Conservation (phyloP, 2,113 vertebrate species). For the Aythya baeri region DNA sequence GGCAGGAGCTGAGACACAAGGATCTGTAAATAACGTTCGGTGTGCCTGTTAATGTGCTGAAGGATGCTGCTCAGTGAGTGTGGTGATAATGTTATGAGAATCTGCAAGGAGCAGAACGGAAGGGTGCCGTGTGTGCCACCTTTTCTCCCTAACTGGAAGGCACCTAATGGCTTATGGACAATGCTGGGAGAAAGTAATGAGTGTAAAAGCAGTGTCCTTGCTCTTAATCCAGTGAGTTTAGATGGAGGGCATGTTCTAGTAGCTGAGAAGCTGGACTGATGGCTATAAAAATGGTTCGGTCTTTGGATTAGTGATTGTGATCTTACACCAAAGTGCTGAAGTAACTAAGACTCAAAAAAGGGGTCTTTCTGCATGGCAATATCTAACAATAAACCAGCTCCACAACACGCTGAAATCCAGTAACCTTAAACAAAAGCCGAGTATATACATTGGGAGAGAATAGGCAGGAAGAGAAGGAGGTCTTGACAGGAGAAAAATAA, state of each 20-base stretch:
- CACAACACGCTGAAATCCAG: neutral
- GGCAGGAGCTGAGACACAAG: neutral
- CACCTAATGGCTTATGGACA: neutral
- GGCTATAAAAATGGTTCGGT: neutral
- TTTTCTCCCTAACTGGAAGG: neutral
- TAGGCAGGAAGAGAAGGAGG: neutral
- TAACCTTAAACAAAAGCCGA: conserved; percentile 24
- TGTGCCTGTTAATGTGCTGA: neutral
- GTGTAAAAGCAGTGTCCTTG: neutral
- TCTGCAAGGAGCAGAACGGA: neutral
- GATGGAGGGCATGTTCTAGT: neutral
- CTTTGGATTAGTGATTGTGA: neutral
- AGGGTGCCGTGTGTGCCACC: neutral
- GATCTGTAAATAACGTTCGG: neutral
- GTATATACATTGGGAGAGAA: neutral
- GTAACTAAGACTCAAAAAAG: neutral
- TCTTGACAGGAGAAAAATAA: conserved; percentile 42
- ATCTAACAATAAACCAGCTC: neutral
- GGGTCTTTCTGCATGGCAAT: neutral
- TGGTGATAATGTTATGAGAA: rapidly evolving
- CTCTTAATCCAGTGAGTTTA: neutral
- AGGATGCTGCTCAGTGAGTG: neutral
- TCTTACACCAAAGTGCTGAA: neutral
- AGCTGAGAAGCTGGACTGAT: neutral
- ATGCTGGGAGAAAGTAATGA: neutral